Evolutionary conservation across 2,113 vertebrate genomes (phyloP).

Genomic region (Semnornis frantzii): DNA sequence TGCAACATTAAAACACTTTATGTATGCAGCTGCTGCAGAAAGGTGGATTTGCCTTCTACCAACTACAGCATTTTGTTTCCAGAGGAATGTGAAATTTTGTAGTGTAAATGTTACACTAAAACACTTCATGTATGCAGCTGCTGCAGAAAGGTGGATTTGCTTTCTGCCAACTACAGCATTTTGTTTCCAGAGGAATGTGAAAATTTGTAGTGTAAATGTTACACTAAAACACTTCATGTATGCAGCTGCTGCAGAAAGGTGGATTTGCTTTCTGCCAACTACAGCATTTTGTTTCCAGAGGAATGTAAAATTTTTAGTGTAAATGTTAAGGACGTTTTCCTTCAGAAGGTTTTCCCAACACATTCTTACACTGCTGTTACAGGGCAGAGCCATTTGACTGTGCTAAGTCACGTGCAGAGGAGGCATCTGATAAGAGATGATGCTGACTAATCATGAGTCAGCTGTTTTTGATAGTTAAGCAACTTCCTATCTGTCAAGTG

Average conservation of each 20-base stretch:
- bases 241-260: not conserved
- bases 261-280: not conserved
- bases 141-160: not conserved
- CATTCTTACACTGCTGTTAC: not conserved
- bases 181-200: not conserved
- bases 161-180: not conserved
- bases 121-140: not conserved
- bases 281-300: not conserved
- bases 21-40: not conserved
- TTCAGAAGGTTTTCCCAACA: not conserved
- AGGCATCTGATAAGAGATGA: not conserved
- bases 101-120: not conserved
- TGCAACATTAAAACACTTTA: not conserved
- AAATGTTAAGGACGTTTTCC: not conserved
- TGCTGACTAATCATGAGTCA: slow-evolving; percentile 64
- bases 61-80: not conserved
- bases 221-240: not conserved
- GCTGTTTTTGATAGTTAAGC: slow-evolving; percentile 3
- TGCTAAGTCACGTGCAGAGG: not conserved
- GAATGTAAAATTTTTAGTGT: not conserved
- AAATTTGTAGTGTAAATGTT: not conserved
- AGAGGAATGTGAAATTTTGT: not conserved
- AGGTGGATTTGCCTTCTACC: not conserved
- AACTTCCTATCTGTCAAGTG: not conserved
- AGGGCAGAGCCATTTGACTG: not conserved